A percentile compares a stretch with the other conserved stretches of the same genome.
Conservation (phyloP, 2,113 vertebrate genomes). For the Chaetorhynchus papuensis region DNA sequence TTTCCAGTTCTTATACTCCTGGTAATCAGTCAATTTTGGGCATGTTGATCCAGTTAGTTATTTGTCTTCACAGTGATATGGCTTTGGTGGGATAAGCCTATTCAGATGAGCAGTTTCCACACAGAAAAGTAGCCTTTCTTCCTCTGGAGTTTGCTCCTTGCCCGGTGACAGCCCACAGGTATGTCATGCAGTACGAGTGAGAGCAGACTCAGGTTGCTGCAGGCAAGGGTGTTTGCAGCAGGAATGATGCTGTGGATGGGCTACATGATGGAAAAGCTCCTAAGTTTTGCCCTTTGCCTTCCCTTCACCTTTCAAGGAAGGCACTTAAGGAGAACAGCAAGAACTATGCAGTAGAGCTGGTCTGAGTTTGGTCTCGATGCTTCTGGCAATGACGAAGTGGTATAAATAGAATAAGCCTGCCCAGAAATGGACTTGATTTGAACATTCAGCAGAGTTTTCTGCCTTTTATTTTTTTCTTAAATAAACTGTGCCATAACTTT, state of each 20-base stretch:
- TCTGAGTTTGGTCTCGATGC: not conserved
- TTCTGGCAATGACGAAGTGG: not conserved
- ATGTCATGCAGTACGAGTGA: not conserved
- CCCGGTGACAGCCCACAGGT: not conserved
- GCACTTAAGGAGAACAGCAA: not conserved
- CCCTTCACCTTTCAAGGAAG: not conserved
- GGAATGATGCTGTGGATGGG: not conserved
- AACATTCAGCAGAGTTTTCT: not conserved
- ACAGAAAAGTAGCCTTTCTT: not conserved
- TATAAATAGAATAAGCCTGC: not conserved
- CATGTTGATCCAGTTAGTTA: not conserved
- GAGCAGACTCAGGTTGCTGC: not conserved
- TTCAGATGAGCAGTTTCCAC: not conserved
- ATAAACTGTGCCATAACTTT: not conserved
- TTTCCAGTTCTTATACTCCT: not conserved
- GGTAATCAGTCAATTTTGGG: not conserved
- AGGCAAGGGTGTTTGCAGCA: not conserved
- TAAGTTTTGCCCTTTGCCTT: not conserved
- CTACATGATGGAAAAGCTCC: not conserved
- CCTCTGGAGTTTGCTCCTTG: not conserved
- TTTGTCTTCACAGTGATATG: not conserved
- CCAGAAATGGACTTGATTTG: not conserved
- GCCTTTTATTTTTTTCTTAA: not conserved
- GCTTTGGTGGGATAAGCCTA: not conserved
- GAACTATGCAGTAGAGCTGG: not conserved